A percentile compares a stretch with the other conserved stretches of the same genome.
Conservation (phyloP, 2,113 vertebrate species). For the Pipra filicauda region DNA sequence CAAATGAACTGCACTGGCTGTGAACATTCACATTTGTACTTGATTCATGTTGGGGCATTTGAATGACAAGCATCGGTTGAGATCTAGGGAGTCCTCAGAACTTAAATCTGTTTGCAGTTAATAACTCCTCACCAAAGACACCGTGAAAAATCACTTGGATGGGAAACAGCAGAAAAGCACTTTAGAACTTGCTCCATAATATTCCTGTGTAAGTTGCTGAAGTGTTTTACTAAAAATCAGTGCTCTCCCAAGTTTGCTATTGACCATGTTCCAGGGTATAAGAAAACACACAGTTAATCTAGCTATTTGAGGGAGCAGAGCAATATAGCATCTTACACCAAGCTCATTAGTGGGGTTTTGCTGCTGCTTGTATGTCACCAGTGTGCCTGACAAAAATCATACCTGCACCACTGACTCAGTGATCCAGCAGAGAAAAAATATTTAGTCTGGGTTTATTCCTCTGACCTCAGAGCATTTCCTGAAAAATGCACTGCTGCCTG, state of each 20-base stretch:
- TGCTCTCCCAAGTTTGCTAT: not conserved
- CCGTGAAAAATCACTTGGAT: slow-evolving; percentile 55
- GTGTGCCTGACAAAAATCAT: slow-evolving; percentile 7
- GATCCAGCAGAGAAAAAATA: not conserved
- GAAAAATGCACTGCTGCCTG: not conserved
- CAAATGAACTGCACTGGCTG: slow-evolving; percentile 32
- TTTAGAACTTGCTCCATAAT: slow-evolving; percentile 40
- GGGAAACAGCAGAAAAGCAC: slow-evolving; percentile 33
- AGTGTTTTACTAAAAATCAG: slow-evolving; percentile 30
- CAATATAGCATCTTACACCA: not conserved
- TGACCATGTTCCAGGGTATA: slow-evolving; percentile 17
- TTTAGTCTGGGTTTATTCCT: not conserved
- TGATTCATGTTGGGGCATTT: not conserved
- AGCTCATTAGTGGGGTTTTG: slow-evolving; percentile 5
- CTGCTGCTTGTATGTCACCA: slow-evolving; percentile 25
- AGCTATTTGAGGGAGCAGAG: not conserved
- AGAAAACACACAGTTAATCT: slow-evolving; percentile 47
- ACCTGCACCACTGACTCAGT: not conserved
- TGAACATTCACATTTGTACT: slow-evolving; percentile 46
- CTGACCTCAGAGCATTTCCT: not conserved
- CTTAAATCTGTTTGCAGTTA: slow-evolving; percentile 62
- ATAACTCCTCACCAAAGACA: slow-evolving; percentile 40
- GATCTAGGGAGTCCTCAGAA: slow-evolving; percentile 21
- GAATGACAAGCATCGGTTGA: slow-evolving; percentile 38
- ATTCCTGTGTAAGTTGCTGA: slow-evolving; percentile 32